Evolutionary conservation across 2,888 invertebrate genomes (phyloP).

Genomic region (Yponomeuta sedellus): DNA sequence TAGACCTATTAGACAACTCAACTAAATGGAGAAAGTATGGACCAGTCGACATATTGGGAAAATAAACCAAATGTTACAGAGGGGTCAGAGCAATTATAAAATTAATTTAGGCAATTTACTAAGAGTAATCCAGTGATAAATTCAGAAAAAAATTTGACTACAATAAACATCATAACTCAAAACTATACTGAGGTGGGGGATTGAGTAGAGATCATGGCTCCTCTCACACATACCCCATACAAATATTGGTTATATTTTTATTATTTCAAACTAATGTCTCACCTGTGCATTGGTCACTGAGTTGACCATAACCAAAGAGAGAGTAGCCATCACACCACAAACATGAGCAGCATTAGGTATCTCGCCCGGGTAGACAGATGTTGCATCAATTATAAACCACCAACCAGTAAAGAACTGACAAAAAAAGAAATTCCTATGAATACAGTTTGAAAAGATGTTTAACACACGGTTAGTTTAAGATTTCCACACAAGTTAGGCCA

Average conservation of each 20-base stretch:
- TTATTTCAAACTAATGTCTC: constrained; percentile 8
- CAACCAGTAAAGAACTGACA: constrained; percentile 95
- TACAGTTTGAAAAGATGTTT: constrained; percentile 13
- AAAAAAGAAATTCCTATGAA: constrained; percentile 15
- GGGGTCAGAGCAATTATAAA: no score
- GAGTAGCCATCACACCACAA: constrained; percentile 95
- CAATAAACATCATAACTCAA: no score
- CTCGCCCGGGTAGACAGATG: constrained; percentile 84
- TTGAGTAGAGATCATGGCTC: no score
- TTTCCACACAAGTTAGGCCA: neutral
- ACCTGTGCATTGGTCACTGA: constrained; percentile 96
- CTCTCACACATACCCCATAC: no score
- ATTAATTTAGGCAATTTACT: no score
- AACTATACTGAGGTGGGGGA: no score
- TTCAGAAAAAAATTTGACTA: no score
- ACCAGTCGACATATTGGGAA: no score
- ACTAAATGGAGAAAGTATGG: no score
- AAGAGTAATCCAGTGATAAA: no score
- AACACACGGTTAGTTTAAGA: neutral
- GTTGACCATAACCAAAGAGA: constrained; percentile 98
- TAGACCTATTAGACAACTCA: no score
- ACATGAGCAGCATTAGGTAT: constrained; percentile 90
- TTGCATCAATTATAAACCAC: constrained; percentile 98
- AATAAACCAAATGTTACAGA: no score
- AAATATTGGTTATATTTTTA: neutral